Evolutionary conservation across 2,113 vertebrate species (phyloP).

Genomic region (Petaurus breviceps): DNA sequence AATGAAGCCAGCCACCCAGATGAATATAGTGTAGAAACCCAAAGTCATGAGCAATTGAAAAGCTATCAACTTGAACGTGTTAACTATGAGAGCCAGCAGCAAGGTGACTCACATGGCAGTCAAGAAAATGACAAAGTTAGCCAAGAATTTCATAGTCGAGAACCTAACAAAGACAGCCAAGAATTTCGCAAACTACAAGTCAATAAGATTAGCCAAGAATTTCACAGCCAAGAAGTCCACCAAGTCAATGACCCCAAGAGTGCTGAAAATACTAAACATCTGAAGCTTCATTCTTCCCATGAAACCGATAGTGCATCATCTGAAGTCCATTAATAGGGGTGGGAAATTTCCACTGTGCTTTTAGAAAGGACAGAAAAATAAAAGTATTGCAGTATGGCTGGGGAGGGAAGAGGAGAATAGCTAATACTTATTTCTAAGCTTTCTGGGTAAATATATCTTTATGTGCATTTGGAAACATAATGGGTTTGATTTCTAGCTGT

Average conservation of each 20-base stretch:
- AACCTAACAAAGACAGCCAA: slow-evolving; percentile 51
- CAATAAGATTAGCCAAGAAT: slow-evolving; percentile 46
- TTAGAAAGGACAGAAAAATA: slow-evolving; percentile 46
- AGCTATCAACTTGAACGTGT: background rate
- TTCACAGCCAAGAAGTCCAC: slow-evolving; percentile 70
- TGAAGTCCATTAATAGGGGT: slow-evolving; percentile 59
- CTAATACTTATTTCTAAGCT: slow-evolving; percentile 51
- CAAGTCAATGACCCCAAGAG: slow-evolving; percentile 48
- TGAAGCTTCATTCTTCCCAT: slow-evolving; percentile 57
- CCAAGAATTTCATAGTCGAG: background rate
- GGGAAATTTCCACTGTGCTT: slow-evolving; percentile 55
- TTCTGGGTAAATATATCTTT: slow-evolving; percentile 53
- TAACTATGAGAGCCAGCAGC: slow-evolving; percentile 51
- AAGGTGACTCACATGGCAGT: slow-evolving; percentile 32
- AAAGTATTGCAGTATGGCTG: background rate
- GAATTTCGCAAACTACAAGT: slow-evolving; percentile 55
- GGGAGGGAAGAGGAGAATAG: slow-evolving; percentile 35
- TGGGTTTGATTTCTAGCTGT: slow-evolving; percentile 43
- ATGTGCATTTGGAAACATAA: slow-evolving; percentile 37
- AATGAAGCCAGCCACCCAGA: slow-evolving; percentile 56
- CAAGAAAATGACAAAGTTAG: slow-evolving; percentile 53
- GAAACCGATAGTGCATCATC: slow-evolving; percentile 71
- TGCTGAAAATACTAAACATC: slow-evolving; percentile 34
- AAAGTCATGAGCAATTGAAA: slow-evolving; percentile 62
- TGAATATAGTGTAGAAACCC: slow-evolving; percentile 58